phyloP scores from a whole-genome alignment of 1,140 invertebrate genomes.

The Triops cancriformis region DNA sequence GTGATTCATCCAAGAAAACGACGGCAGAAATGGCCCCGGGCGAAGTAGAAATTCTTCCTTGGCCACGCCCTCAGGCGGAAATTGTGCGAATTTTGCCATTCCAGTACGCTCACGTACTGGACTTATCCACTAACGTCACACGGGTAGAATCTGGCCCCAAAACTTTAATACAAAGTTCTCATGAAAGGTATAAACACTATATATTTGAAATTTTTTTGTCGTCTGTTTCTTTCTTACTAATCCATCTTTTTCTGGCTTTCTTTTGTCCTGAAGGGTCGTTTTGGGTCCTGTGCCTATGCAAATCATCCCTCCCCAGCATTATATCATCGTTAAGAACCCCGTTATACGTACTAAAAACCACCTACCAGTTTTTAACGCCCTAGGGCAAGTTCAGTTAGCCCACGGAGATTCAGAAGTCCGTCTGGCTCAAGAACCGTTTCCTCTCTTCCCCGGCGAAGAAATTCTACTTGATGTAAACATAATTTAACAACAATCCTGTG shows the following conservation, averaged over 20 bases:
- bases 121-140: conserved; percentile 48
- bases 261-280: conserved; percentile 14
- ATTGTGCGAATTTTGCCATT: conserved; percentile 43
- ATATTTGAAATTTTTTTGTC: neutral
- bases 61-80: neutral
- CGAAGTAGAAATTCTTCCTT: neutral
- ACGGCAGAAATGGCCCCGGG: neutral
- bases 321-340: conserved; percentile 46
- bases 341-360: conserved; percentile 39
- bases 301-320: conserved; percentile 46
- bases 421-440: conserved; percentile 47
- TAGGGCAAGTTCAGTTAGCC: conserved; percentile 40
- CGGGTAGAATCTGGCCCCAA: conserved; percentile 44
- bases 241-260: neutral
- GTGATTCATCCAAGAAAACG: neutral
- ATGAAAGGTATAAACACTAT: conserved; percentile 38
- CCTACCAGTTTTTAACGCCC: conserved; percentile 37
- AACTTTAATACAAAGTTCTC: conserved; percentile 45
- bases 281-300: conserved; percentile 42
- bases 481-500: no score
- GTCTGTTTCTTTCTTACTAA: neutral
- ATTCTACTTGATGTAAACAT: conserved; percentile 37
- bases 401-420: conserved; percentile 46
- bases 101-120: conserved; percentile 46
- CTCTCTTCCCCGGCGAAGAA: conserved; percentile 46